Conservation (phyloP, 2,888 invertebrate species). For the Dasysyrphus tricinctus region DNA sequence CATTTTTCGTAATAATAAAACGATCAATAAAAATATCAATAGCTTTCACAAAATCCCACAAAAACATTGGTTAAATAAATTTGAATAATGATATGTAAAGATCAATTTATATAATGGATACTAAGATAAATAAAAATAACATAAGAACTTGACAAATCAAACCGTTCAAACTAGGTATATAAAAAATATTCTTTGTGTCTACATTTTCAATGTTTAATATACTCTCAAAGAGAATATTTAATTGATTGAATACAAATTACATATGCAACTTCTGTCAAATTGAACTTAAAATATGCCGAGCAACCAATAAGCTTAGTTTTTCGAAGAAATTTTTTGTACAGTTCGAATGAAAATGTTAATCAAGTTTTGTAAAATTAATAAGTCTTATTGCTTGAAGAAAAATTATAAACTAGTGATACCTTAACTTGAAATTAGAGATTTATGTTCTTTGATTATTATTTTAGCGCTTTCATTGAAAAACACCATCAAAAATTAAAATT, state of each 20-base stretch:
- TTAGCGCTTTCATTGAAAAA: no score
- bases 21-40: background rate
- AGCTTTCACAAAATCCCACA: background rate
- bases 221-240: background rate
- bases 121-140: background rate
- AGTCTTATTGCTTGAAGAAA: no score
- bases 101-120: background rate
- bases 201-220: background rate
- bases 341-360: background rate
- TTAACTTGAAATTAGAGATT: no score
- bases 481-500: no score
- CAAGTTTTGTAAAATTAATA: background rate
- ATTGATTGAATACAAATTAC: constrained; percentile 16
- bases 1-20: background rate
- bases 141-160: background rate
- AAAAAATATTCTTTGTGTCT: constrained; percentile 1
- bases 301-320: background rate
- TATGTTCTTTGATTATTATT: no score
- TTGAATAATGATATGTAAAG: background rate
- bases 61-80: background rate
- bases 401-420: no score
- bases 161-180: background rate
- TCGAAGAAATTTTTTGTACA: background rate
- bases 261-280: constrained; percentile 8
- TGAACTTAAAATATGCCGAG: background rate